phyloP scores from a whole-genome alignment of 2,797 vertebrate genomes.

The Sebastes aleutianus region DNA sequence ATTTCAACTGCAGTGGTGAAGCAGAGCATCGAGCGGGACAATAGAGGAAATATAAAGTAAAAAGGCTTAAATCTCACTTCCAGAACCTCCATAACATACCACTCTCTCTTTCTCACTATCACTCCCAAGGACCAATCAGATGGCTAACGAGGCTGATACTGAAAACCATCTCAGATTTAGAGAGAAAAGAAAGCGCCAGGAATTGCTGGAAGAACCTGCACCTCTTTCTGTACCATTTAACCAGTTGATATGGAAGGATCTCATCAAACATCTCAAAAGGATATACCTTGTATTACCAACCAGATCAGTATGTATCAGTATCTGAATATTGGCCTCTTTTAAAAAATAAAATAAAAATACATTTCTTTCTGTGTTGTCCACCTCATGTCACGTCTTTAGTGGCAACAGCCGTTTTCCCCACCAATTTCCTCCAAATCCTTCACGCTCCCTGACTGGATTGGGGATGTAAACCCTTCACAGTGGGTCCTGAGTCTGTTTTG shows the following conservation, averaged over 20 bases:
- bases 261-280: conserved; percentile 21
- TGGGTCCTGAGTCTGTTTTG: not conserved
- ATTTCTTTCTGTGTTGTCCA: not conserved
- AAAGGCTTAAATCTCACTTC: not conserved
- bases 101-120: not conserved
- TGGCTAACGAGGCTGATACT: conserved; percentile 48
- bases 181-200: not conserved
- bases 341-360: not conserved
- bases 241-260: not conserved
- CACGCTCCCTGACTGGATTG: conserved; percentile 8
- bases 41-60: not conserved
- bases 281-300: not conserved
- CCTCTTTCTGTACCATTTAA: conserved; percentile 50
- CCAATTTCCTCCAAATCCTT: conserved; percentile 1
- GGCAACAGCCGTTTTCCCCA: not conserved
- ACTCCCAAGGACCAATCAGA: conserved; percentile 34
- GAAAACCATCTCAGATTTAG: conserved; percentile 24
- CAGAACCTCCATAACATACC: not conserved
- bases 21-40: not conserved
- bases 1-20: not conserved
- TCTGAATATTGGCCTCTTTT: not conserved
- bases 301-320: not conserved
- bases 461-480: conserved; percentile 11
- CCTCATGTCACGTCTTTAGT: not conserved
- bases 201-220: not conserved